Percentiles rank a stretch among this genome's conserved stretches.
phyloP scores from a whole-genome alignment of 2,888 invertebrate species.

The Drosophila ustulata region DNA sequence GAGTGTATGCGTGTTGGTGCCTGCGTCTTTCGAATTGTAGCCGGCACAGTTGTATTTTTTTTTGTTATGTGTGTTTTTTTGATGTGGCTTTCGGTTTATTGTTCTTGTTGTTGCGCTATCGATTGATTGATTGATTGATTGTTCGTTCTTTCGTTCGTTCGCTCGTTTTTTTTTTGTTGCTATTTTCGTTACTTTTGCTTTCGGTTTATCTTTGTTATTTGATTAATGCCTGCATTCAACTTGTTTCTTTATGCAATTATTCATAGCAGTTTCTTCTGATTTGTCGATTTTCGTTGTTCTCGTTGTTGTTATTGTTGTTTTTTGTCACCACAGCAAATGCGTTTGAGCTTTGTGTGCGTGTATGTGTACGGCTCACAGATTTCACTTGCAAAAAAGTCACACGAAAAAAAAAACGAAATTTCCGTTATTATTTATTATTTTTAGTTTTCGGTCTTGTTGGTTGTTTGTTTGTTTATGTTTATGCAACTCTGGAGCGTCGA shows the following conservation, averaged over 20 bases:
- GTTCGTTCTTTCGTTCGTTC: slow-evolving; percentile 23
- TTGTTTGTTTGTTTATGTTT: slow-evolving; percentile 61
- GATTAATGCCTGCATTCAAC: slow-evolving; percentile 17
- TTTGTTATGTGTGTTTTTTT: slow-evolving; percentile 36
- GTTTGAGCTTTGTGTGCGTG: not conserved
- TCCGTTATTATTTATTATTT: not conserved
- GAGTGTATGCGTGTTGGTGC: slow-evolving; percentile 2
- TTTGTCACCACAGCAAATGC: not conserved
- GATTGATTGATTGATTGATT: slow-evolving; percentile 47
- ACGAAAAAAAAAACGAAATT: slow-evolving; percentile 7
- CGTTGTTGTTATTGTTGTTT: not conserved
- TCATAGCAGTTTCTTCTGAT: not conserved
- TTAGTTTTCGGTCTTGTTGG: too few species aligned
- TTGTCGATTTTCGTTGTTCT: not conserved
- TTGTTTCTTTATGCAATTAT: not conserved
- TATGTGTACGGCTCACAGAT: not conserved
- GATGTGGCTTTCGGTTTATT: slow-evolving; percentile 43
- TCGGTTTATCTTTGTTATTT: slow-evolving; percentile 18
- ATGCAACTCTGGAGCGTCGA: slow-evolving; percentile 58
- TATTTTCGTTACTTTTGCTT: slow-evolving; percentile 14
- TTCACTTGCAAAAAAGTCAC: slow-evolving; percentile 27
- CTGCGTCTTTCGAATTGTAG: slow-evolving; percentile 19
- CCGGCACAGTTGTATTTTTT: slow-evolving; percentile 43
- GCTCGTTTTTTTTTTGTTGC: slow-evolving; percentile 16
- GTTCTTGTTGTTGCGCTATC: slow-evolving; percentile 46